Base-by-base conservation (phyloP, 2,113 vertebrate species). In the Perccottus glenii region DNA sequence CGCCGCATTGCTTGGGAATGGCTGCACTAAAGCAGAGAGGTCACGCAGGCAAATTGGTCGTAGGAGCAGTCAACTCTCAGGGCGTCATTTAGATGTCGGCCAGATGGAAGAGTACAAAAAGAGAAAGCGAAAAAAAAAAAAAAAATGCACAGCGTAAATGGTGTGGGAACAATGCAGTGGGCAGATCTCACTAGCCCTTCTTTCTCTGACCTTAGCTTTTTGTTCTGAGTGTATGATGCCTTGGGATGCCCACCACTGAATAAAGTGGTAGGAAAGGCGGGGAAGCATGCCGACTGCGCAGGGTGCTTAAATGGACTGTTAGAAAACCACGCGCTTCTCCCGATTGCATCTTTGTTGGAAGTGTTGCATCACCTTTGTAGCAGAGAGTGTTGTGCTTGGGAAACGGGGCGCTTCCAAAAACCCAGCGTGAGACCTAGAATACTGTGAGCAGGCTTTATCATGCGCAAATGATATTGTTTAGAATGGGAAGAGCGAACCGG, bases 281-380 rank as follows among this genome's bases (percentile, higher is more conserved):
- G 51, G 60, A 84, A 81, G 79, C 80, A 76, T 71, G 86, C 85
- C 82, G 86, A 80, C 84, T 78, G 80, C 47, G 79, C 77, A 6
- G 81, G 66, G 80, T 87, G 68, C 88, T 89, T 85, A 87, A 73
- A 80, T 38, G 64, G 81, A 82, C 77, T 74, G 87, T 78, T 77
- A 77, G 80, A 73, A 27, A 84, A 82, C 87, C 72, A 81, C 70
- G 45, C 63, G 52, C 85, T 89, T 70, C 69, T 75, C 64, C 53
- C 51, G 85, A 87, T 93, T 93, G 91, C 92, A 89, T 85, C 84
- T 88, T 73, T 67, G 67, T 78, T 79, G 71, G 87, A 89, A 82
- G 83, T 74, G 86, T 93, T 93, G 90, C 92, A 92, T 93, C 93
- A 93, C 88, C 19, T 69, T 78, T 75, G 79, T 82, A 75, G 70